Evolutionary conservation across 2,888 invertebrate genomes (phyloP).

Genomic region (Pterostichus madidus): DNA sequence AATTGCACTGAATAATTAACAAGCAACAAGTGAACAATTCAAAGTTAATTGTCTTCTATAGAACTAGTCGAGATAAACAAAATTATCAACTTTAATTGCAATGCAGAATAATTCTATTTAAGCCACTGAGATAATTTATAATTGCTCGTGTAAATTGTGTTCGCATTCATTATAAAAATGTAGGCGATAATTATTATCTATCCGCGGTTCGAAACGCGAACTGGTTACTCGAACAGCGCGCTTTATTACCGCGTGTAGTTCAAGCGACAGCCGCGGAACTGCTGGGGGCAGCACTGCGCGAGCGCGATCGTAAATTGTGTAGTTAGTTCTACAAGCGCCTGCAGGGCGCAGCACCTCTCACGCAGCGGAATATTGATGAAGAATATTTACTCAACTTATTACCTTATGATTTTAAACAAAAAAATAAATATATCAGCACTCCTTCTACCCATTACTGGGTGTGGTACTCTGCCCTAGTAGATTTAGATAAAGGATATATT

Average conservation of each 20-base stretch:
- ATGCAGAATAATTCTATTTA: slow-evolving; percentile 57
- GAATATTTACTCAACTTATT: too few relatives aligned
- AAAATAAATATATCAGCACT: too few relatives aligned
- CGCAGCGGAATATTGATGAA: too few relatives aligned
- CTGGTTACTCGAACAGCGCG: background rate
- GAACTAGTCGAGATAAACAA: slow-evolving; percentile 53
- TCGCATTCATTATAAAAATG: slow-evolving; percentile 54
- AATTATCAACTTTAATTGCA: slow-evolving; percentile 60
- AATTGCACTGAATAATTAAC: slow-evolving; percentile 36
- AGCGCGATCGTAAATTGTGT: slow-evolving; percentile 11
- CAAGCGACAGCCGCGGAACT: background rate
- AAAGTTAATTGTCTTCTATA: background rate
- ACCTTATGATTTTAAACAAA: too few relatives aligned
- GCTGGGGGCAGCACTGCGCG: slow-evolving; percentile 28
- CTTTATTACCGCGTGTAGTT: slow-evolving; percentile 26
- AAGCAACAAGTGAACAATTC: background rate
- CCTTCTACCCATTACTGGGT: too few relatives aligned
- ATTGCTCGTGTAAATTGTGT: slow-evolving; percentile 58
- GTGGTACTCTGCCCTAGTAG: too few relatives aligned
- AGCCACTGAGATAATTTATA: slow-evolving; percentile 48
- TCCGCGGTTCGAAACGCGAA: slow-evolving; percentile 7
- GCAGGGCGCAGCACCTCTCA: background rate
- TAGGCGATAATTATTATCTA: slow-evolving; percentile 22
- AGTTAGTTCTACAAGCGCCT: background rate
- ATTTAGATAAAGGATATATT: too few relatives aligned